Evolutionary conservation across 2,113 vertebrate species (phyloP).

Genomic region (Urocitellus parryii): DNA sequence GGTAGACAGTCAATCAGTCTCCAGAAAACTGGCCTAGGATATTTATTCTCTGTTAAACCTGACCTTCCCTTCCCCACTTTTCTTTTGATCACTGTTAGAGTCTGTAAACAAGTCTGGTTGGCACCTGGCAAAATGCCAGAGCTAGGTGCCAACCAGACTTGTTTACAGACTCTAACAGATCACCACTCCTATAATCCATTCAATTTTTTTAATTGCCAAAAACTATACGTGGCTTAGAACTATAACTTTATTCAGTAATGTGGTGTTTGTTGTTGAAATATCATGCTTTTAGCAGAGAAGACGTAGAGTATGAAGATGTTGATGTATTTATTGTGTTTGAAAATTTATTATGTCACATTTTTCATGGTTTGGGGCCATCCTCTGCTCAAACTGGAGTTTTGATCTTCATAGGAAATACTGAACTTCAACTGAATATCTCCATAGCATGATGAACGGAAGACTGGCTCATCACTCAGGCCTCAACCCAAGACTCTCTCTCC

Average conservation of each 20-base stretch:
- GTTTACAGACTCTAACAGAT: too few relatives aligned
- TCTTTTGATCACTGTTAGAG: neutral
- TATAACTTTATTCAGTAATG: neutral
- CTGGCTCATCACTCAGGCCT: neutral
- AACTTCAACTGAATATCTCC: neutral
- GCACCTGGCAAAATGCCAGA: too few relatives aligned
- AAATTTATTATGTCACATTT: neutral
- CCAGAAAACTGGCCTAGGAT: neutral
- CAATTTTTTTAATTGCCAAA: neutral
- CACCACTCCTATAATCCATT: neutral
- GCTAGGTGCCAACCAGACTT: too few relatives aligned
- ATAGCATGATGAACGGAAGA: neutral
- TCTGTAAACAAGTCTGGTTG: too few relatives aligned
- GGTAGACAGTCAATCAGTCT: neutral
- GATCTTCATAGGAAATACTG: neutral
- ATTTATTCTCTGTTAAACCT: neutral
- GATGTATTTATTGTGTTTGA: neutral
- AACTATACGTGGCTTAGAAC: neutral
- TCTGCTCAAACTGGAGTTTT: neutral
- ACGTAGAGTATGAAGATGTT: neutral
- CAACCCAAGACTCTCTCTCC: neutral
- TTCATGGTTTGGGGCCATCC: neutral
- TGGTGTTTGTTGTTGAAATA: neutral
- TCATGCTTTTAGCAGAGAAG: neutral
- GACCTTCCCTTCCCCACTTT: neutral